phyloP scores from a whole-genome alignment of 2,113 vertebrate genomes.

The Cheilinus undulatus region DNA sequence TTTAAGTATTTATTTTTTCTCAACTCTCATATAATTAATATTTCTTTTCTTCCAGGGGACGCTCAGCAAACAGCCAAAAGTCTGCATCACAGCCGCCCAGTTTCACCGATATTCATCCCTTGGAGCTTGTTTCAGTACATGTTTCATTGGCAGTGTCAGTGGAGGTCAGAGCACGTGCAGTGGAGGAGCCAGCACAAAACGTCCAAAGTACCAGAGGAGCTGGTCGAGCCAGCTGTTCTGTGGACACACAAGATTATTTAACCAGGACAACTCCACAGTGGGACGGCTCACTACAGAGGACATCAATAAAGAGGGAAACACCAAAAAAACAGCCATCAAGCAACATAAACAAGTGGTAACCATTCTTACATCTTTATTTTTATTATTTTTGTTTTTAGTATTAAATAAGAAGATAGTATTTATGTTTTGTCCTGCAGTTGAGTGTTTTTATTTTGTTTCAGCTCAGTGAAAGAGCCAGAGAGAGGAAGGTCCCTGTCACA shows the following conservation, averaged over 20 bases:
- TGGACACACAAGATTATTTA: constrained; percentile 82
- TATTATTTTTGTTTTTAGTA: neutral
- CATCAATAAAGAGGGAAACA: constrained; percentile 87
- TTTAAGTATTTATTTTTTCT: neutral
- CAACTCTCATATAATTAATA: neutral
- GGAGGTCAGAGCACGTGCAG: neutral
- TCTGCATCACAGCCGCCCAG: neutral
- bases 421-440: neutral
- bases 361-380: neutral
- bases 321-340: constrained; percentile 83
- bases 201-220: constrained; percentile 14
- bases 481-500: constrained; percentile 92
- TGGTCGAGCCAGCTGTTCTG: constrained; percentile 60
- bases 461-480: constrained; percentile 91
- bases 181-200: neutral
- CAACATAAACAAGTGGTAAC: constrained; percentile 91
- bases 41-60: constrained; percentile 24
- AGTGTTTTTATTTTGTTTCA: constrained; percentile 63
- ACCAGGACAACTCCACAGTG: constrained; percentile 87
- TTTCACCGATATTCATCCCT: constrained; percentile 26
- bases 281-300: constrained; percentile 87
- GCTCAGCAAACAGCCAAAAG: constrained; percentile 15
- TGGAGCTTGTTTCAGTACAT: constrained; percentile 29
- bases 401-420: neutral
- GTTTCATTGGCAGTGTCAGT: neutral